A percentile compares a stretch with the other conserved stretches of the same genome.
Conservation (phyloP, 2,888 invertebrate species). For the Caenorhabditis uteleia region DNA sequence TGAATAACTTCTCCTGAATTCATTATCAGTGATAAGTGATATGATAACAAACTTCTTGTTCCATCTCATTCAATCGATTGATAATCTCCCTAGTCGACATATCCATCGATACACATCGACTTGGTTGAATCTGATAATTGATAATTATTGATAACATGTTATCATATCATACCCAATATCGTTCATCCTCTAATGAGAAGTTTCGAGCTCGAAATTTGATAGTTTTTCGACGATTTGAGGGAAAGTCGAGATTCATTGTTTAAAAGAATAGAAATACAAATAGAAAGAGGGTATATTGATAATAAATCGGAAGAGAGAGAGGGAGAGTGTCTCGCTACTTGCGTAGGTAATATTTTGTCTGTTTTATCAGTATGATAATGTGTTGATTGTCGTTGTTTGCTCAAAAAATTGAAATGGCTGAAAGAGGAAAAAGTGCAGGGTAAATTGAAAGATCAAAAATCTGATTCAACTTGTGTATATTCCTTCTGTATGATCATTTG, state of each 20-base stretch:
- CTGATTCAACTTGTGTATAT: too few relatives aligned
- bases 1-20: constrained; percentile 31
- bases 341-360: too few relatives aligned
- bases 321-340: too few relatives aligned
- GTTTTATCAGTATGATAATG: too few relatives aligned
- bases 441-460: too few relatives aligned
- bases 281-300: too few relatives aligned
- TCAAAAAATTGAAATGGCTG: too few relatives aligned
- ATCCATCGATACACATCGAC: constrained; percentile 24
- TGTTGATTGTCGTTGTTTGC: too few relatives aligned
- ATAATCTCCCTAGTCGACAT: constrained; percentile 31
- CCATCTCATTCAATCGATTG: constrained; percentile 37
- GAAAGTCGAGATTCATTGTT: constrained; percentile 26
- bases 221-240: constrained; percentile 24
- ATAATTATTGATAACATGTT: neutral
- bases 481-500: too few relatives aligned
- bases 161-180: constrained; percentile 26
- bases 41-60: constrained; percentile 20
- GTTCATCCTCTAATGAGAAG: constrained; percentile 32
- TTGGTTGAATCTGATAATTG: constrained; percentile 20
- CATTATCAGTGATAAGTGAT: neutral
- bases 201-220: constrained; percentile 27
- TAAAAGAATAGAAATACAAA: too few relatives aligned
- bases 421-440: too few relatives aligned
- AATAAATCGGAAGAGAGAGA: too few relatives aligned